Conservation (phyloP, 2,113 vertebrate genomes). For the Pardalotus punctatus region DNA sequence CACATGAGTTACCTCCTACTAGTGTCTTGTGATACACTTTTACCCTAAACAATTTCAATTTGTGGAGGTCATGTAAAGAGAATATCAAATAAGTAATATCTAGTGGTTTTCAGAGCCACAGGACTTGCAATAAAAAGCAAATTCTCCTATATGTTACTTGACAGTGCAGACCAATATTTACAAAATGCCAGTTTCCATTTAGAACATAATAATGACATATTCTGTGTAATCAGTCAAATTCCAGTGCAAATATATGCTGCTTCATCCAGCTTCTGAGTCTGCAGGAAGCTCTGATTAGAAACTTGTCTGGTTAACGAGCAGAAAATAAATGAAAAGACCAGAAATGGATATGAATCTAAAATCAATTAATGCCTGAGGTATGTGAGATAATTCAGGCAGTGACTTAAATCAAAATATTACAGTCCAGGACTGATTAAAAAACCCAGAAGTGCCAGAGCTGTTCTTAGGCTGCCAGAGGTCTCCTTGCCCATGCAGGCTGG, state of each 20-base stretch:
- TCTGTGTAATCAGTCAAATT: not conserved
- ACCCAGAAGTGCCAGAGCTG: rapidly evolving
- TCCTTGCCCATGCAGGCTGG: not conserved
- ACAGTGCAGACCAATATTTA: not conserved
- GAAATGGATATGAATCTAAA: not conserved
- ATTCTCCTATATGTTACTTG: not conserved
- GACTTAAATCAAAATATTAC: not conserved
- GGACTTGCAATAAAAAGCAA: not conserved
- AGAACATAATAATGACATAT: not conserved
- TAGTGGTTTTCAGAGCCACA: not conserved
- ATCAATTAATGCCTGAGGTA: not conserved
- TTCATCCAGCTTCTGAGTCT: not conserved
- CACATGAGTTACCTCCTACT: not conserved
- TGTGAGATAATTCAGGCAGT: not conserved
- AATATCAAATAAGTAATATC: not conserved
- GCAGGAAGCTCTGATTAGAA: not conserved
- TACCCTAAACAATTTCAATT: not conserved
- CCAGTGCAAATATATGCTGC: not conserved
- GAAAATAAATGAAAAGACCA: not conserved
- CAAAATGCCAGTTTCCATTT: not conserved
- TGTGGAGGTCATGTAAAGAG: not conserved
- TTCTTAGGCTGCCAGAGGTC: not conserved
- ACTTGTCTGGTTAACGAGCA: not conserved
- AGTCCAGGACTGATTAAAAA: not conserved
- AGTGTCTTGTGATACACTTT: not conserved